Evolutionary conservation across 1,140 invertebrate species (phyloP).

Genomic region (Hylyphantes graminicola): DNA sequence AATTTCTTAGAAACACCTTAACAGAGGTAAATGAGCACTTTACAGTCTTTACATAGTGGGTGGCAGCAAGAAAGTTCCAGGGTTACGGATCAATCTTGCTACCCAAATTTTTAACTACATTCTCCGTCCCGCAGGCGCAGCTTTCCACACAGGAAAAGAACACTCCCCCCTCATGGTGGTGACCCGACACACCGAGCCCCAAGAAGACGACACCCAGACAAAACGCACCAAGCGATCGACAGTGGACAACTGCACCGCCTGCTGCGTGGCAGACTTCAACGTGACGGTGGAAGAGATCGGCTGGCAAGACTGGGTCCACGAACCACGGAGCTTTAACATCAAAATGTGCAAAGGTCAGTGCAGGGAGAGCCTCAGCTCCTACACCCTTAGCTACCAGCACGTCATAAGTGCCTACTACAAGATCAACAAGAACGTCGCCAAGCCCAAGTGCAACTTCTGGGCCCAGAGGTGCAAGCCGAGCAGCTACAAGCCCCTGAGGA

Average conservation of each 20-base stretch:
- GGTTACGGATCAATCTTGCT: too few species aligned
- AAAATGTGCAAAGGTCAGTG: conserved; percentile 11
- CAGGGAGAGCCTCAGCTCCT: background rate
- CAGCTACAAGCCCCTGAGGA: background rate
- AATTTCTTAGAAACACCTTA: too few species aligned
- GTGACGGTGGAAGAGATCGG: conserved; percentile 15
- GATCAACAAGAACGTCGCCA: conserved; percentile 1
- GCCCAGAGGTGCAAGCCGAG: background rate
- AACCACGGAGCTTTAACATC: conserved; percentile 2
- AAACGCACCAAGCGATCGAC: background rate
- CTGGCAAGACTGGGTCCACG: conserved; percentile 13
- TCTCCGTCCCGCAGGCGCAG: background rate
- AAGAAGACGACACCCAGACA: background rate
- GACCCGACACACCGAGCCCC: background rate
- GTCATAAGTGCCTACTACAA: conserved; percentile 14
- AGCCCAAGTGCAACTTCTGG: conserved; percentile 3
- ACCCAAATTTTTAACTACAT: background rate
- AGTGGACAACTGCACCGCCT: background rate
- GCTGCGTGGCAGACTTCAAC: conserved; percentile 12
- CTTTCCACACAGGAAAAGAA: background rate
- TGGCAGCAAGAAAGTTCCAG: too few species aligned
- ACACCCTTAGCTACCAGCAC: conserved; percentile 4
- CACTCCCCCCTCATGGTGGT: conserved; percentile 17
- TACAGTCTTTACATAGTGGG: too few species aligned
- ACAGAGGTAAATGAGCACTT: too few species aligned